Evolutionary conservation across 2,797 vertebrate species (phyloP).

Genomic region (Tamandua tetradactyla): DNA sequence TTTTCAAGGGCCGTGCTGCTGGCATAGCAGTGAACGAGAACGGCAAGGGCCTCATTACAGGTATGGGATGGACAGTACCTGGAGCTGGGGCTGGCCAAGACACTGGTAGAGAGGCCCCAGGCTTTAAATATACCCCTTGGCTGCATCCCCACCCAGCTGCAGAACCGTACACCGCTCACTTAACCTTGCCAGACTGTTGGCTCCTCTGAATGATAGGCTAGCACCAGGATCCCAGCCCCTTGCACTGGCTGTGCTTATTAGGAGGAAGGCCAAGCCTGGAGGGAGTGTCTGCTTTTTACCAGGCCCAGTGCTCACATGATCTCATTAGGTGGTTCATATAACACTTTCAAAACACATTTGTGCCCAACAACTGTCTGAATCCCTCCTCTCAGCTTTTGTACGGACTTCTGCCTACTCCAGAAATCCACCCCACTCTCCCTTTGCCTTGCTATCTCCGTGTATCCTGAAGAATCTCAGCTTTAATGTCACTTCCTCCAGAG

Average conservation of each 20-base stretch:
- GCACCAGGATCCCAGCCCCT: rapidly evolving
- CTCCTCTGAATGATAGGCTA: not conserved
- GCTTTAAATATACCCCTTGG: not conserved
- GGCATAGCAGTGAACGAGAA: conserved; percentile 96
- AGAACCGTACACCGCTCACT: not conserved
- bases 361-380: not conserved
- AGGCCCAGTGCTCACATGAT: not conserved
- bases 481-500: not conserved
- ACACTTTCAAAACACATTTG: not conserved
- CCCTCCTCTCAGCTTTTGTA: not conserved
- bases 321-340: not conserved
- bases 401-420: not conserved
- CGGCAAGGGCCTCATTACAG: conserved; percentile 93
- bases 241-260: not conserved
- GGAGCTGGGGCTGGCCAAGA: not conserved
- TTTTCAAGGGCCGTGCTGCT: conserved; percentile 95
- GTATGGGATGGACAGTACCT: conserved; percentile 77
- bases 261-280: not conserved
- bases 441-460: not conserved
- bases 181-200: not conserved
- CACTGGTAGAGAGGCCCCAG: not conserved
- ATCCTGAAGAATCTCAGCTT: not conserved
- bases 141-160: not conserved
- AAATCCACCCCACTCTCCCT: not conserved
- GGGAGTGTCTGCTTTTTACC: not conserved